Evolutionary conservation across 2,797 vertebrate genomes (phyloP).

Genomic region (Sebastes itinus): DNA sequence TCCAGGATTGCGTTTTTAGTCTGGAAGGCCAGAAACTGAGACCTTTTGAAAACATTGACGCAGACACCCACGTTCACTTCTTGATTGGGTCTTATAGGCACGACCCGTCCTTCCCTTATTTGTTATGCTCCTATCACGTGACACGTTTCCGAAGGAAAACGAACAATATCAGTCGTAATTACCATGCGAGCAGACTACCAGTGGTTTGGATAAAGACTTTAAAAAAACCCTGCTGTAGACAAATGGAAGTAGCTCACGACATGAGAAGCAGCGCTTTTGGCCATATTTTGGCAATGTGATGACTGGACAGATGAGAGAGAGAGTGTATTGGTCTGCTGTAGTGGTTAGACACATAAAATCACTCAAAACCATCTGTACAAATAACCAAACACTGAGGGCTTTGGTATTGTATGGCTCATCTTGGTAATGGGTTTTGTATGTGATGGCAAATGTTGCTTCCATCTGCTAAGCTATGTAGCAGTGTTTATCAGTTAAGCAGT

Average conservation of each 20-base stretch:
- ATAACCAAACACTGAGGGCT: background rate
- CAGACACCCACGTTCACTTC: too few relatives aligned
- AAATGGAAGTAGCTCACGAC: background rate
- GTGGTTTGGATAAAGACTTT: too few relatives aligned
- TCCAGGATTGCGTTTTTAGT: too few relatives aligned
- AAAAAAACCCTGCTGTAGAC: too few relatives aligned
- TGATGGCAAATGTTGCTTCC: background rate
- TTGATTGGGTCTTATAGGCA: too few relatives aligned
- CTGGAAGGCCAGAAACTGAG: too few relatives aligned
- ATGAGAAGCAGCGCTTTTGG: background rate
- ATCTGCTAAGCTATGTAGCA: background rate
- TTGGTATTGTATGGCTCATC: background rate
- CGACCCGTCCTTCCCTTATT: too few relatives aligned
- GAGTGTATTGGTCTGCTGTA: background rate
- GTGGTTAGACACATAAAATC: background rate
- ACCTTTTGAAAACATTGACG: too few relatives aligned
- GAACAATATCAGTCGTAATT: too few relatives aligned
- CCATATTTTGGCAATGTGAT: background rate
- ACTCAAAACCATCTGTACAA: background rate
- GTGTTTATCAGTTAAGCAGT: background rate
- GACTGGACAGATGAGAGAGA: background rate
- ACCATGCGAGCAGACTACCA: too few relatives aligned
- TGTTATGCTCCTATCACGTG: too few relatives aligned
- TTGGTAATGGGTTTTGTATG: background rate
- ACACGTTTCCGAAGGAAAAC: too few relatives aligned